phyloP scores from a whole-genome alignment of 2,888 invertebrate genomes.

The Monochamus alternatus region DNA sequence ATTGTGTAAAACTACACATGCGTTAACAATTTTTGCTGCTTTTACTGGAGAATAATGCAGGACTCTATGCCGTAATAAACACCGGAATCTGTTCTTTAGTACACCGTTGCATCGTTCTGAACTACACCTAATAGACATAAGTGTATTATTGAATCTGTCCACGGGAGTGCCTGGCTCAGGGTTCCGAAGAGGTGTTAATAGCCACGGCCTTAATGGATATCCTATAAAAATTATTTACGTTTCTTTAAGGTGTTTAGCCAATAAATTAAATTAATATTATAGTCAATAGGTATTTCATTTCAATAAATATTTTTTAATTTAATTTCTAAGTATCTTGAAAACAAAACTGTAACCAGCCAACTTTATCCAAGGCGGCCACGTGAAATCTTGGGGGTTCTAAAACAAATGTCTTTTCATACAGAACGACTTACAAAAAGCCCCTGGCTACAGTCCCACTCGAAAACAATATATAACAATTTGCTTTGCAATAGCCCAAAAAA shows the following conservation, averaged over 20 bases:
- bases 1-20: too few species aligned
- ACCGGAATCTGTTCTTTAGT: slow-evolving; percentile 1
- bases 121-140: neutral
- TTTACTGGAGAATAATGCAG: slow-evolving; percentile 13
- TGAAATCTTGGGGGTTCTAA: too few species aligned
- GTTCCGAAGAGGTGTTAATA: neutral
- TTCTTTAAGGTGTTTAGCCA: neutral
- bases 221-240: neutral
- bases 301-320: too few species aligned
- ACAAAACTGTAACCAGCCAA: too few species aligned
- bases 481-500: too few species aligned
- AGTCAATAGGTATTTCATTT: neutral
- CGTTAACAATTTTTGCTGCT: slow-evolving; percentile 7
- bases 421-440: too few species aligned
- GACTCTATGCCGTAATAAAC: slow-evolving; percentile 14
- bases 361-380: too few species aligned
- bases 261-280: neutral
- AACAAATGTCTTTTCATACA: too few species aligned
- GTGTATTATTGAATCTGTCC: neutral
- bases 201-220: slow-evolving; percentile 3
- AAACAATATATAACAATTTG: too few species aligned
- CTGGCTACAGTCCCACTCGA: too few species aligned
- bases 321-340: too few species aligned
- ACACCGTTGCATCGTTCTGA: slow-evolving; percentile 28
- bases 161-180: neutral